Evolutionary conservation across 1,140 invertebrate species (phyloP), one percentile per base, ranked within the genome.

Genomic region (Lordiphosa stackelbergi): DNA sequence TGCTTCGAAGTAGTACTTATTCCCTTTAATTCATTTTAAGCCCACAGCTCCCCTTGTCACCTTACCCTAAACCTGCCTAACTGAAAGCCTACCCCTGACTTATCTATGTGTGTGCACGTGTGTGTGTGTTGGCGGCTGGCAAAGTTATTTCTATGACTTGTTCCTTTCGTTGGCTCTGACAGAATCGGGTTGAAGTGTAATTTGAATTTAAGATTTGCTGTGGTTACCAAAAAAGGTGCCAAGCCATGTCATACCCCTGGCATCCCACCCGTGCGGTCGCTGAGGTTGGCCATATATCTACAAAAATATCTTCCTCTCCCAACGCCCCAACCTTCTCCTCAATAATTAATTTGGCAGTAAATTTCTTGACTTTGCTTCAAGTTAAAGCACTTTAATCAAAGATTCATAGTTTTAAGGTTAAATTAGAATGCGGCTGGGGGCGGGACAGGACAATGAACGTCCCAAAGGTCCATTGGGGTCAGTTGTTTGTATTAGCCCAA

Each of bases 141-240:
- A 57, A 73, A 70, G 70, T 70, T 79, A 79, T 79, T 78, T 63
- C 74, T 73, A 66, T 64, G 71, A 81, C 71, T 81, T 81, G 75
- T 45, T 81, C 69, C 65, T 66, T 81, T 81, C 73, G 69, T 75
- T 51, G 65, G 40, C 22, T 13, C 64, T 68, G 69, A 68, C 69
- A 71, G 65, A 68, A 69, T 64, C 73, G 69, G 69, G 22, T 60
- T 73, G 65, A 77, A 77, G 73, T 70, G 78, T 83, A 83, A 83
- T 83, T 83, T 83, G 73, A 83, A 83, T 83, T 83, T 83, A 83
- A 83, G 77, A 83, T 83, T 84, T 83, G 60, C 78, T 75, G 73
- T 53, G 78, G 69, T 53, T 69, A 61, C 69, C 43, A 56, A 72
- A 81, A 72, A 81, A 81, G 68, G 71, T 81, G 63, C 54, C 43